Percentiles rank a stretch among this genome's conserved stretches.
Conservation (phyloP, 2,113 vertebrate species). For the Paratilapia polleni region DNA sequence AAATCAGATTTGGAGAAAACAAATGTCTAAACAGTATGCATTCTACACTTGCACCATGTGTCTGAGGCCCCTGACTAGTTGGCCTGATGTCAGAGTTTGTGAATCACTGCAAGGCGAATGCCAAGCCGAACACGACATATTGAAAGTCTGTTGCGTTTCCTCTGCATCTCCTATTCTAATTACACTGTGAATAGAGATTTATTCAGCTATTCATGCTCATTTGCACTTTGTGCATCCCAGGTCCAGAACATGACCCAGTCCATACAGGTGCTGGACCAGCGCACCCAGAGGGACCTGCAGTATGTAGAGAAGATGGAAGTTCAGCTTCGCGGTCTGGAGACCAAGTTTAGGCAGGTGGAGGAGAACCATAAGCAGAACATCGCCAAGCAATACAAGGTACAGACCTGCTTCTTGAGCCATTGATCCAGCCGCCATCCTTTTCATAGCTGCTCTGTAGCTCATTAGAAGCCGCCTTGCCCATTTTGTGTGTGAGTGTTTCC, state of each 20-base stretch:
- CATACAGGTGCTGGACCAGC: slow-evolving; percentile 96
- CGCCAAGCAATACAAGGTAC: slow-evolving; percentile 98
- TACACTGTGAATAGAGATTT: neutral
- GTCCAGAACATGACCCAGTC: slow-evolving; percentile 99
- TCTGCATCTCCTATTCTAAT: neutral
- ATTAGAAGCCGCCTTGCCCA: neutral
- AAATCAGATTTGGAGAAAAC: slow-evolving; percentile 24
- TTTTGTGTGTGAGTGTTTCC: slow-evolving; percentile 42
- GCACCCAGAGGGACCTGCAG: slow-evolving; percentile 96
- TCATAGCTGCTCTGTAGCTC: slow-evolving; percentile 37
- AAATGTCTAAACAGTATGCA: slow-evolving; percentile 61
- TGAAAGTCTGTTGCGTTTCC: slow-evolving; percentile 45
- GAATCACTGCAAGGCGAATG: slow-evolving; percentile 30
- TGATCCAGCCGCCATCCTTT: slow-evolving; percentile 24
- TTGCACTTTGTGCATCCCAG: slow-evolving; percentile 69
- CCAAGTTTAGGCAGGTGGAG: slow-evolving; percentile 97
- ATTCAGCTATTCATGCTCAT: neutral
- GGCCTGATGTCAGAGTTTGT: slow-evolving; percentile 48
- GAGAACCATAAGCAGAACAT: slow-evolving; percentile 98
- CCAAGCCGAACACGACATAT: slow-evolving; percentile 36
- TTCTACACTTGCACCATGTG: slow-evolving; percentile 48
- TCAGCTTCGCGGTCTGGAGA: slow-evolving; percentile 96
- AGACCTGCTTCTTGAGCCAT: slow-evolving; percentile 15
- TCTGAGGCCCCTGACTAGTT: slow-evolving; percentile 53
- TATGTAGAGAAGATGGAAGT: slow-evolving; percentile 99